Base-by-base conservation (phyloP, 2,113 vertebrate species). In the Sterna hirundo region DNA sequence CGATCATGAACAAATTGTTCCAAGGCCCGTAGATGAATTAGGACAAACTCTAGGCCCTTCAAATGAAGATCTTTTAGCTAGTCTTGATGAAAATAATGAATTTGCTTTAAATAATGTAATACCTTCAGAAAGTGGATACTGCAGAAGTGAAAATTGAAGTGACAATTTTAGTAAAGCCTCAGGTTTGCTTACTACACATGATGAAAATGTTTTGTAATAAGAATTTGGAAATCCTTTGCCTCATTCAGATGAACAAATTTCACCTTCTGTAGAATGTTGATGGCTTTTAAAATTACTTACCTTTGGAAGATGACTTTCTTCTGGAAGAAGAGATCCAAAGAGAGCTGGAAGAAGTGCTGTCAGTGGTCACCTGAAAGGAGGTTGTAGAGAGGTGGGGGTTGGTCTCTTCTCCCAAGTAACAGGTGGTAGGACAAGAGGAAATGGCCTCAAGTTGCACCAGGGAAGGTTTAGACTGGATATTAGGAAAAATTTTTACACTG, bases 61-160 rank as follows among this genome's bases (percentile, higher is more conserved):
- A 81, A 99, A 99, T 95, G 98, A 98, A 95, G 98, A 99, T 93
- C 94, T 99, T 57, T 93, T 99, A 94, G 99, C 98, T 90, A 98
- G 98, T 97, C 96, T 99, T 76, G 97, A 98, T 89, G 98, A 97
- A 83, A 98, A 96, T 86, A 97, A 98, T 68, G 98, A 97, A 66
- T 86, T 93, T 85, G 44, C 77, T 77, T 95, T 92, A 65, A 96
- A 96, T 47, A 89, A 85, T 80, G 68, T 86, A 11, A 80, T 65
- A 51, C 80, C 75, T 47, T 64, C 58, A 77, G 98, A 98, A 94
- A 99, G 98, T 47, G 97, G 98, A 49, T 98, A 98, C 76, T 95
- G 96, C 69, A 98, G 97, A 36, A 92, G 25, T 52, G 51, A 52
- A 26, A 49, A 49, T 49, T 49, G 90, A 93, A 96, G 58, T 93